phyloP scores from a whole-genome alignment of 2,888 invertebrate species.

The Amphipyra tragopoginis region DNA sequence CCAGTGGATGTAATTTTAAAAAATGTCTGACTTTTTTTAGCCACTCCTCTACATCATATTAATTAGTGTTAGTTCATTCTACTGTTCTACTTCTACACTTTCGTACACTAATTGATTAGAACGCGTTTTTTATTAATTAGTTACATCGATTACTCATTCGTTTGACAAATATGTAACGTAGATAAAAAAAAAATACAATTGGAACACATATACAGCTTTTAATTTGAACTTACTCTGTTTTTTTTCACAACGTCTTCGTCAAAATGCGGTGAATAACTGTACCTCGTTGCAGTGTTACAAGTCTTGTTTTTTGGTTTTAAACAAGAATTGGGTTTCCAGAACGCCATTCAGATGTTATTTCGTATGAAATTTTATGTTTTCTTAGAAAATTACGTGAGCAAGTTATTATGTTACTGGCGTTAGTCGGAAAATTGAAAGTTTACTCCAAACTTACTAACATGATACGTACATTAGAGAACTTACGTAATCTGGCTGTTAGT shows the following conservation, averaged over 20 bases:
- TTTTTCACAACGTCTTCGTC: background rate
- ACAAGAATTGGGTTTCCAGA: constrained; percentile 28
- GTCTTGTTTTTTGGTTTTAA: constrained; percentile 33
- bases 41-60: constrained; percentile 21
- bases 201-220: too few species aligned
- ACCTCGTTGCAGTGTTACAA: constrained; percentile 10
- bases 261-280: constrained; percentile 50
- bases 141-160: background rate
- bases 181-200: too few species aligned
- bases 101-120: constrained; percentile 19
- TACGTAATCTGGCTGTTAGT: too few species aligned
- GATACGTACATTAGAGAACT: too few species aligned
- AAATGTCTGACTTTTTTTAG: background rate
- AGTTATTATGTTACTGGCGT: background rate
- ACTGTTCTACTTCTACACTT: constrained; percentile 4
- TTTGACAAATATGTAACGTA: background rate
- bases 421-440: background rate
- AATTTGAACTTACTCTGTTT: too few species aligned
- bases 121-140: background rate
- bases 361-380: constrained; percentile 13
- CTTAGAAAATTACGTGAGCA: constrained; percentile 4
- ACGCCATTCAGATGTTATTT: constrained; percentile 24
- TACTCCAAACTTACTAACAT: background rate
- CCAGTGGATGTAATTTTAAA: background rate
- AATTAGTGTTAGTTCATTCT: constrained; percentile 2